These are phyloP conservation scores for Halichoerus grypus DNA, from an alignment of 2,113 vertebrate genomes.

Conservation along the genomic window DNA sequence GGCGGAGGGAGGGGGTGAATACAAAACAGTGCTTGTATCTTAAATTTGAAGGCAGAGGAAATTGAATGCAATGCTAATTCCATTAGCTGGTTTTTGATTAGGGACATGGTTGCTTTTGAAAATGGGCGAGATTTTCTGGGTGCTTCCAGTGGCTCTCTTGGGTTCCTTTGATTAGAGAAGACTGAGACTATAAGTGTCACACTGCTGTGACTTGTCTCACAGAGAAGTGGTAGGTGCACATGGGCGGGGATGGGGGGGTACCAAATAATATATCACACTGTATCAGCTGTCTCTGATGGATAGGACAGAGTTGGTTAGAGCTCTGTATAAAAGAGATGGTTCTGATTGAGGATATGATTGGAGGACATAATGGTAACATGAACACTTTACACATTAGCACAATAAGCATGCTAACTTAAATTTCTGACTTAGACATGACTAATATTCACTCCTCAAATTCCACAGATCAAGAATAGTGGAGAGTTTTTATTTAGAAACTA, in stretches of 20 bases:
- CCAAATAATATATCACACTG: not conserved
- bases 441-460: not conserved
- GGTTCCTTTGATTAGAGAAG: not conserved
- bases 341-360: not conserved
- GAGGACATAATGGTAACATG: not conserved
- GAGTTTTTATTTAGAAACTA: slow-evolving; percentile 17
- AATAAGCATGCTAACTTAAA: not conserved
- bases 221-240: not conserved
- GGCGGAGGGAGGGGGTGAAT: not conserved
- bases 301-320: not conserved
- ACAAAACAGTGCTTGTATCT: not conserved
- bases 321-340: not conserved
- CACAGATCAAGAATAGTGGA: not conserved
- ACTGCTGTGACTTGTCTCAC: not conserved
- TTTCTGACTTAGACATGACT: not conserved
- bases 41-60: not conserved
- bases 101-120: not conserved
- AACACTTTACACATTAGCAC: not conserved
- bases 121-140: not conserved
- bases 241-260: fast-evolving
- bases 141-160: not conserved
- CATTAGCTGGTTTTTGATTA: not conserved
- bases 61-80: not conserved
- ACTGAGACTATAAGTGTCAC: not conserved
- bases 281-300: not conserved